Conservation (phyloP, 2,797 vertebrate genomes). For the Vultur gryphus region DNA sequence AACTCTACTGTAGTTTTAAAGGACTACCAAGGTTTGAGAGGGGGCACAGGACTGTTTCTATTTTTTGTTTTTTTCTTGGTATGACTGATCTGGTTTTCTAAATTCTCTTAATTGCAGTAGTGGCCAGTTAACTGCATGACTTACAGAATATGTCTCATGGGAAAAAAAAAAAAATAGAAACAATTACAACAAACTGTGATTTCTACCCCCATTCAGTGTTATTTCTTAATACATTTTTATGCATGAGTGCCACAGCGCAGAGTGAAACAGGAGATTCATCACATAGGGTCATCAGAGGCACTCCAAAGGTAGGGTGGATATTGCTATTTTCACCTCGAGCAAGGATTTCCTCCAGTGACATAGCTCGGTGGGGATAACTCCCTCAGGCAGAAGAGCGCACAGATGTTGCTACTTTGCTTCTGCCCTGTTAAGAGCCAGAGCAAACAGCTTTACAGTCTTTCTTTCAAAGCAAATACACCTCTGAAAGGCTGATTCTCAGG, state of each 20-base stretch:
- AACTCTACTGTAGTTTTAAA: not conserved
- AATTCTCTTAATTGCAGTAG: not conserved
- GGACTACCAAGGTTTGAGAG: not conserved
- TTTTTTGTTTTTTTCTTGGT: not conserved
- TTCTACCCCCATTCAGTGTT: not conserved
- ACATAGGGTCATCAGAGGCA: not conserved
- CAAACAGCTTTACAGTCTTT: not conserved
- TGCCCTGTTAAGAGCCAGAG: not conserved
- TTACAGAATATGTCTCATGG: not conserved
- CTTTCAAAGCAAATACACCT: not conserved
- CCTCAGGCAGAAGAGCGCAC: not conserved
- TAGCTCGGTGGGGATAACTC: not conserved
- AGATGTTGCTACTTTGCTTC: not conserved
- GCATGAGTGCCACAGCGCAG: fast-evolving
- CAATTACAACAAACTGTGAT: not conserved
- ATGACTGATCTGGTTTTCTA: not conserved
- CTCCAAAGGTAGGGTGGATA: not conserved
- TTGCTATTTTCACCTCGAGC: not conserved
- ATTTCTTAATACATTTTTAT: not conserved
- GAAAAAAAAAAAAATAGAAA: not conserved
- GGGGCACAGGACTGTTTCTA: not conserved
- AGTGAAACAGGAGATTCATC: not conserved
- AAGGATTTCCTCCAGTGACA: not conserved
- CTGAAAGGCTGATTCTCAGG: not conserved
- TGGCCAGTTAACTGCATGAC: not conserved